These are phyloP conservation scores for Parasteatoda lunata DNA, from an alignment of 2,888 invertebrate genomes.

Conservation along the genomic window DNA sequence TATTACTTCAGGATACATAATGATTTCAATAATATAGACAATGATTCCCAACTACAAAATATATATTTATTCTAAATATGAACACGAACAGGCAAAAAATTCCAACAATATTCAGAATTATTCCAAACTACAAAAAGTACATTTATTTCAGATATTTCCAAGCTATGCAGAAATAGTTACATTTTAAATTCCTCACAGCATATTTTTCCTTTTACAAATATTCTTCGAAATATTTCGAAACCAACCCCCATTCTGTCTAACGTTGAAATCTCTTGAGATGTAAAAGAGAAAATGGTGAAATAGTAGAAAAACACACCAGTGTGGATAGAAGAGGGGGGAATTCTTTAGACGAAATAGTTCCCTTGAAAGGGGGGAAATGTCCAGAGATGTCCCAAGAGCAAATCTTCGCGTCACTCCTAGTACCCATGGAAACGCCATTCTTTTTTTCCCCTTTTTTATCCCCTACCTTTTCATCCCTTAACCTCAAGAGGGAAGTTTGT, in stretches of 20 bases:
- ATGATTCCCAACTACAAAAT: too few species aligned
- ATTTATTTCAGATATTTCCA: too few species aligned
- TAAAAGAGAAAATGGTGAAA: slow-evolving; percentile 8
- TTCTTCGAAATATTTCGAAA: not conserved
- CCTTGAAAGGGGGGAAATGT: slow-evolving; percentile 16
- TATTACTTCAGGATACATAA: too few species aligned
- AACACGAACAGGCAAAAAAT: too few species aligned
- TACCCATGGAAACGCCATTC: slow-evolving; percentile 50
- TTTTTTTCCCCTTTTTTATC: not conserved
- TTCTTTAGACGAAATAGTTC: slow-evolving; percentile 54
- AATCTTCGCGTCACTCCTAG: slow-evolving; percentile 46
- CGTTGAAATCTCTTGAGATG: slow-evolving; percentile 30
- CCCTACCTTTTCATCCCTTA: not conserved
- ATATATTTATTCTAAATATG: too few species aligned
- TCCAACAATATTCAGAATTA: too few species aligned
- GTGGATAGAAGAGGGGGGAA: slow-evolving; percentile 25
- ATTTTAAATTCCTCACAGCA: too few species aligned
- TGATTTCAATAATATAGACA: too few species aligned
- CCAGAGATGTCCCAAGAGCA: slow-evolving; percentile 40
- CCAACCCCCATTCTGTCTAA: not conserved
- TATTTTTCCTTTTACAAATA: too few species aligned
- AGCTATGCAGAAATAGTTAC: too few species aligned
- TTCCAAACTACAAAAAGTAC: too few species aligned
- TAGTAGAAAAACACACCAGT: slow-evolving; percentile 3
- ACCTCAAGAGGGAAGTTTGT: slow-evolving; percentile 31